These are phyloP conservation scores for Heliothis peltigera DNA, from an alignment of 2,888 invertebrate species.

Conservation along the genomic window DNA sequence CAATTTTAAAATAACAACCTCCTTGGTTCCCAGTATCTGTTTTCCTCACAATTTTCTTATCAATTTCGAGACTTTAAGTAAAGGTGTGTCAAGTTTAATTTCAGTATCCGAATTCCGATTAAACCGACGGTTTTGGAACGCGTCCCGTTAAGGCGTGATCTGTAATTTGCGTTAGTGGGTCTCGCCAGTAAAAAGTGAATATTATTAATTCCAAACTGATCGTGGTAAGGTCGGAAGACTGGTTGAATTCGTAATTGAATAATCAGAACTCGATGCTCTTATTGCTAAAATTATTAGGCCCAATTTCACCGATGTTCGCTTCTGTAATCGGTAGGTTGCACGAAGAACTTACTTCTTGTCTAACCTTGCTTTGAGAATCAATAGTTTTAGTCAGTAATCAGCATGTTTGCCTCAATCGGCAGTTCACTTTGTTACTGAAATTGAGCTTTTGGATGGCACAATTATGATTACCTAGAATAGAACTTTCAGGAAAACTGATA, in stretches of 20 bases:
- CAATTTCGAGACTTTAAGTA: slow-evolving; percentile 24
- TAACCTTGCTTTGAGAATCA: too few relatives aligned
- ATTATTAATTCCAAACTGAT: slow-evolving; percentile 15
- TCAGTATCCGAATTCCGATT: slow-evolving; percentile 17
- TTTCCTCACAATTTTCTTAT: slow-evolving; percentile 35
- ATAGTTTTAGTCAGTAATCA: too few relatives aligned
- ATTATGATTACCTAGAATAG: too few relatives aligned
- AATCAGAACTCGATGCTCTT: too few relatives aligned
- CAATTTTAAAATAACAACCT: slow-evolving; percentile 44
- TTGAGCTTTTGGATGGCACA: too few relatives aligned
- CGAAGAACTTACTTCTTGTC: too few relatives aligned
- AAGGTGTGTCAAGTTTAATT: slow-evolving; percentile 28
- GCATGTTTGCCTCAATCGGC: too few relatives aligned
- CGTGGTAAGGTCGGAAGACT: slow-evolving; percentile 4
- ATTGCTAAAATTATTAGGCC: too few relatives aligned
- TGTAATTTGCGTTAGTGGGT: slow-evolving; percentile 36
- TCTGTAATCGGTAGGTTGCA: too few relatives aligned
- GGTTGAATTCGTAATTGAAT: not conserved
- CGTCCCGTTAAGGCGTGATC: slow-evolving; percentile 33
- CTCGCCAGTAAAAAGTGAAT: slow-evolving; percentile 12
- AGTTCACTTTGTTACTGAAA: too few relatives aligned
- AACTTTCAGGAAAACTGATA: too few relatives aligned
- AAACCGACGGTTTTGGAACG: slow-evolving; percentile 19
- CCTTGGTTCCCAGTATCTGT: slow-evolving; percentile 38
- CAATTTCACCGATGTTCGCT: too few relatives aligned